Conservation (phyloP, 2,113 vertebrate genomes). For the Gasterosteus nipponicus region DNA sequence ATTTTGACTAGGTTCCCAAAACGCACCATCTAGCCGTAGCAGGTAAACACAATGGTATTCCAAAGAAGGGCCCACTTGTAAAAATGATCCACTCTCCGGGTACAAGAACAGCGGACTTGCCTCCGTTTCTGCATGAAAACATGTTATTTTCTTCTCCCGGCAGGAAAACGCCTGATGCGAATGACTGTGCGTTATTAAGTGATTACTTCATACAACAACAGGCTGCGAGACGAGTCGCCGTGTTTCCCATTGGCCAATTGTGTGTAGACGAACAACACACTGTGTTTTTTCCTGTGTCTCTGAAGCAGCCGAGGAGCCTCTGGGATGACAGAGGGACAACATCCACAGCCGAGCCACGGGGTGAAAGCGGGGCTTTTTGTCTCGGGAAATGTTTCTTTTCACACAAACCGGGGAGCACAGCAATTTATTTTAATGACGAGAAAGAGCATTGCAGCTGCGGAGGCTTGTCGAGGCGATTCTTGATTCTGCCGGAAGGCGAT, state of each 20-base stretch:
- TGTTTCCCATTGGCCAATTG: conserved; percentile 45
- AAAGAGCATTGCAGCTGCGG: conserved; percentile 52
- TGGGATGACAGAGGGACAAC: conserved; percentile 51
- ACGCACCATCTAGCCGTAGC: conserved; percentile 1
- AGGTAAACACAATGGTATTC: conserved; percentile 15
- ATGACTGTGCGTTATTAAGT: conserved; percentile 52
- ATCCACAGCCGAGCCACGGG: conserved; percentile 34
- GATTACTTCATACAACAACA: conserved; percentile 46
- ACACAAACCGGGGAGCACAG: conserved; percentile 44
- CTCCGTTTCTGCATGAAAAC: background rate
- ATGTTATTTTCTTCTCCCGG: conserved; percentile 18
- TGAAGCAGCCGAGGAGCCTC: conserved; percentile 43
- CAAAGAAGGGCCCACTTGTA: conserved; percentile 8
- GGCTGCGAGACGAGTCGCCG: conserved; percentile 9
- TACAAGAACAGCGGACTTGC: conserved; percentile 7
- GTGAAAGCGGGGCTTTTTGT: conserved; percentile 32
- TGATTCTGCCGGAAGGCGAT: conserved; percentile 53
- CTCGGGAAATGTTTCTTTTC: conserved; percentile 21
- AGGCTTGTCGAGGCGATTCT: conserved; percentile 46
- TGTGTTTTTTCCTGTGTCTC: conserved; percentile 29
- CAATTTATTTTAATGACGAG: conserved; percentile 64
- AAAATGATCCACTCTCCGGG: conserved; percentile 29
- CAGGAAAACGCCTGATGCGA: conserved; percentile 34
- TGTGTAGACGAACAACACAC: conserved; percentile 31
- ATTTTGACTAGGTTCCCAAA: conserved; percentile 13